Evolutionary conservation across 1,140 invertebrate genomes (phyloP), one percentile per base, ranked within the genome.

Genomic region (Elysia chlorotica): DNA sequence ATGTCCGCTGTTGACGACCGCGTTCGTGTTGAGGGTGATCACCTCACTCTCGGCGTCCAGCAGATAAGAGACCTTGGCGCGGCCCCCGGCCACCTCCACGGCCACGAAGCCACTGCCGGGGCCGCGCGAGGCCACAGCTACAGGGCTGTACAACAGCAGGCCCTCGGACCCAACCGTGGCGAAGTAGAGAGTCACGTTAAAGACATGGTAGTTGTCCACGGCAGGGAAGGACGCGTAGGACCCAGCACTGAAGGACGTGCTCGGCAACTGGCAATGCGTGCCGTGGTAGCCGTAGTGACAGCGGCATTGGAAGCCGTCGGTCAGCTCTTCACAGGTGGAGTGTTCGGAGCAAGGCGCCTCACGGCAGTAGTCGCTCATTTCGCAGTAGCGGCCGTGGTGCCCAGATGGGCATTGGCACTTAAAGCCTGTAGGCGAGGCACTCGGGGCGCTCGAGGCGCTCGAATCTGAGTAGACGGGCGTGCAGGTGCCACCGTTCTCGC

Each of bases 181-280:
- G 86, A 98, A 97, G 21, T 79, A 79, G 2, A 86, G 30, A 28
- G 94, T 92, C 0, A 94, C 93, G 65, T 97, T 95, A 78, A 97
- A 95, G 83, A 96, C 96, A 1, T 93, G 95, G 61, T 92, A 93
- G 0, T 93, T 91, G 81, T 96, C 93, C 54, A 98, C 81, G 0
- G 94, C 88, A 2, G 93, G 91, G 85, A 96, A 97, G 19, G 92
- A 90, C 92, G 97, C 95, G 84, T 92, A 98, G 0, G 96, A 97
- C 0, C 96, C 88, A 78, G 94, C 93, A 66, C 91, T 90, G 84
- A 98, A 98, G 23, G 95, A 95, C 83, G 92, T 95, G 10, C 94
- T 95, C 0, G 94, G 93, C 74, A 92, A 92, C 85, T 98, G 94
- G 86, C 96, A 98, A 81, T 95, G 93, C 28, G 92, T 89, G 14